Percentiles rank a stretch among this genome's conserved stretches.
Evolutionary conservation across 2,888 invertebrate species (phyloP).

Genomic region (Alviniconcha strummeri): DNA sequence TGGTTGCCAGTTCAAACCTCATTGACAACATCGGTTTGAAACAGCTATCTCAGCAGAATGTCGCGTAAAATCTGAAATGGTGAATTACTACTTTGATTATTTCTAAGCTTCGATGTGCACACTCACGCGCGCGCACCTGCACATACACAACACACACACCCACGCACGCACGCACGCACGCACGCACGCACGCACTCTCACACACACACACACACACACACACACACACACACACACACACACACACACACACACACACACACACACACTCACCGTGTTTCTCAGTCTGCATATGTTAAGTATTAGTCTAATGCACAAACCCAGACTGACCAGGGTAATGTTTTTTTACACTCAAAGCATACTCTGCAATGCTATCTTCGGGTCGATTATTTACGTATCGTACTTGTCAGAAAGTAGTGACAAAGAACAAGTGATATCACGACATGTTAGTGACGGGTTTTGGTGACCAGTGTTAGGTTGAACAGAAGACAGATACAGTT

Average conservation of each 20-base stretch:
- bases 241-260: slow-evolving; percentile 18
- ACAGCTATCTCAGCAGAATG: no score
- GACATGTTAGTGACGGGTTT: no score
- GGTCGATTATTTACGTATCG: neutral
- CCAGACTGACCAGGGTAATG: neutral
- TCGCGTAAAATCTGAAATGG: no score
- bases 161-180: slow-evolving; percentile 1
- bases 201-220: slow-evolving; percentile 18
- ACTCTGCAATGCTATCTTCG: no score
- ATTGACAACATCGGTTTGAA: no score
- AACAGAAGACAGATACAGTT: no score
- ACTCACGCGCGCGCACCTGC: slow-evolving; percentile 7
- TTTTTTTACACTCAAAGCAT: no score
- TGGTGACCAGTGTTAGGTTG: no score
- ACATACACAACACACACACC: slow-evolving; percentile 19
- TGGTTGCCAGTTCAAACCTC: no score
- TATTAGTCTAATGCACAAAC: neutral
- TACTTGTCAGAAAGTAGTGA: neutral
- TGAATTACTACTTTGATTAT: no score
- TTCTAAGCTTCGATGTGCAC: neutral
- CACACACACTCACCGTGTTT: neutral
- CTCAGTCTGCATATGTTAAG: neutral
- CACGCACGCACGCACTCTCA: neutral
- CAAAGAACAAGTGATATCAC: no score
- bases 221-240: slow-evolving; percentile 17